Evolutionary conservation across 1,140 invertebrate species (phyloP).

Genomic region (Drosophila triauraria): DNA sequence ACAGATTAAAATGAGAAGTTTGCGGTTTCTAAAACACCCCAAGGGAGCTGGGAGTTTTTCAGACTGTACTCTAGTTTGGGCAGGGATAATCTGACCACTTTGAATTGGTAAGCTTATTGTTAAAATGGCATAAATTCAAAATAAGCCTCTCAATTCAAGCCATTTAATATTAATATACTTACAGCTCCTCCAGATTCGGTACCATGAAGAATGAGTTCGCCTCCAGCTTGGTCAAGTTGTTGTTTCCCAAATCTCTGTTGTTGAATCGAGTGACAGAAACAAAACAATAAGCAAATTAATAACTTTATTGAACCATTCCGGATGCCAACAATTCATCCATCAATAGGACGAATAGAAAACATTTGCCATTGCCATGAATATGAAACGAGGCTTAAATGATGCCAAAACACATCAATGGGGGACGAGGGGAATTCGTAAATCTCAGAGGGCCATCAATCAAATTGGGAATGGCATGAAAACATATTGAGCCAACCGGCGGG

Average conservation of each 20-base stretch:
- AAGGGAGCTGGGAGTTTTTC: slow-evolving; percentile 4
- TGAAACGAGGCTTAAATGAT: slow-evolving; percentile 57
- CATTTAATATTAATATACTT: slow-evolving; percentile 71
- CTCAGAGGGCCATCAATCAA: slow-evolving; percentile 70
- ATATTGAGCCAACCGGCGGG: slow-evolving; percentile 51
- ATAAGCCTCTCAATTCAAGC: neutral
- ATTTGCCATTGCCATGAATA: slow-evolving; percentile 58
- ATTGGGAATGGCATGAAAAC: slow-evolving; percentile 37
- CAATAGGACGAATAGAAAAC: slow-evolving; percentile 57
- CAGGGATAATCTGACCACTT: slow-evolving; percentile 7
- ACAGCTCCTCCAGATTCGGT: slow-evolving; percentile 86
- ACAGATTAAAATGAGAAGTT: slow-evolving; percentile 58
- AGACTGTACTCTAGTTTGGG: slow-evolving; percentile 7
- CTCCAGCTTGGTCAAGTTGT: slow-evolving; percentile 86
- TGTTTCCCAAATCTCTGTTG: slow-evolving; percentile 84
- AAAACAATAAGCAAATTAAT: slow-evolving; percentile 63
- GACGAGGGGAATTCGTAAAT: slow-evolving; percentile 14
- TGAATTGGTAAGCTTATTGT: slow-evolving; percentile 26
- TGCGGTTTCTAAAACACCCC: slow-evolving; percentile 42
- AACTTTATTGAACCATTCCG: slow-evolving; percentile 34
- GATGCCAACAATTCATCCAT: slow-evolving; percentile 54
- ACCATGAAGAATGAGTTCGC: slow-evolving; percentile 85
- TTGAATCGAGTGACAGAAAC: slow-evolving; percentile 41
- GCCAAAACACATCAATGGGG: slow-evolving; percentile 31
- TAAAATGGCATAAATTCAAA: neutral